A percentile compares a stretch with the other conserved stretches of the same genome.
Evolutionary conservation across 2,113 vertebrate genomes (phyloP).

Genomic region (Hemiscyllium ocellatum): DNA sequence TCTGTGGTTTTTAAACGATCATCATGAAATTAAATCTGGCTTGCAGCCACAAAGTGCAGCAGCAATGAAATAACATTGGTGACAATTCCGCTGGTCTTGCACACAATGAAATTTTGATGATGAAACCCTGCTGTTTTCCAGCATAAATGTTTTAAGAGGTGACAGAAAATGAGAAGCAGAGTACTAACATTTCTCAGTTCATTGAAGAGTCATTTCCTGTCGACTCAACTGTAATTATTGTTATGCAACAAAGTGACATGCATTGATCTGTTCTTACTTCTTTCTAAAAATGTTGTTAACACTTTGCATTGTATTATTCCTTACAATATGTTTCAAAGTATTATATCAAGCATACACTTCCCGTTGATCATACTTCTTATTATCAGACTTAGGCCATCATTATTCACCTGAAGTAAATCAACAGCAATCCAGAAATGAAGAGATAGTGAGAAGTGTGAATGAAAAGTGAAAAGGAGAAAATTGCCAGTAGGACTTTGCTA

Average conservation of each 20-base stretch:
- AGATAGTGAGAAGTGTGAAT: neutral
- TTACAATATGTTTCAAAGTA: too few species aligned
- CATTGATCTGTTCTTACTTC: too few species aligned
- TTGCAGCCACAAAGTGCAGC: neutral
- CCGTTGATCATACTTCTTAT: too few species aligned
- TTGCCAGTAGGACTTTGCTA: neutral
- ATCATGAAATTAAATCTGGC: neutral
- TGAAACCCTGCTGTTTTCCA: neutral
- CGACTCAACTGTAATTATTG: too few species aligned
- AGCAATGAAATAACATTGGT: neutral
- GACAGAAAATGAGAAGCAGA: neutral
- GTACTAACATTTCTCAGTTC: neutral
- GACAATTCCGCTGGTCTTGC: neutral
- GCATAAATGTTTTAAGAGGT: neutral
- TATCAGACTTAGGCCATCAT: too few species aligned
- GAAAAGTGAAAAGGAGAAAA: neutral
- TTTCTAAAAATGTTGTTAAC: too few species aligned
- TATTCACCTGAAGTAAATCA: neutral
- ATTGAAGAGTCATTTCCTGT: too few species aligned
- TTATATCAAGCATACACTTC: too few species aligned
- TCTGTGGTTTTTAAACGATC: neutral
- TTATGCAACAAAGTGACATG: too few species aligned
- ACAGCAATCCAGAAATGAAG: neutral
- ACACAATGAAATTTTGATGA: neutral
- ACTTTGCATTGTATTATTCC: too few species aligned